Conservation (phyloP, 2,888 invertebrate genomes). For the Eupithecia inturbata region DNA sequence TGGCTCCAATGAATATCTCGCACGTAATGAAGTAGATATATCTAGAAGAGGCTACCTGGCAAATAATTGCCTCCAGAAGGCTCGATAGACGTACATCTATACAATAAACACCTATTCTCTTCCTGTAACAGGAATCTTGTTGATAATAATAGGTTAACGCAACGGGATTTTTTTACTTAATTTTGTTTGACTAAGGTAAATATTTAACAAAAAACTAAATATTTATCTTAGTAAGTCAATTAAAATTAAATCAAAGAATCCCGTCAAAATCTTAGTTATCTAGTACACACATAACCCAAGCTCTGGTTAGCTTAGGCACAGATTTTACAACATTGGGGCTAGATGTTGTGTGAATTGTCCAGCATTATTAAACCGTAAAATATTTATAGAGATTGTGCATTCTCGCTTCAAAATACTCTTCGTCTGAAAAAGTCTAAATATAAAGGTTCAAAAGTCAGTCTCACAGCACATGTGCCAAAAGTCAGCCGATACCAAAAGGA, state of each 20-base stretch:
- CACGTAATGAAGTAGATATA: neutral
- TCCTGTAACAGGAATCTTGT: neutral
- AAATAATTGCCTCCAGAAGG: neutral
- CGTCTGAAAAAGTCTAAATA: conserved; percentile 22
- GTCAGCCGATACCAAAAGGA: conserved; percentile 27
- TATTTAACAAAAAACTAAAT: too few relatives aligned
- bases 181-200: too few relatives aligned
- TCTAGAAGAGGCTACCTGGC: neutral
- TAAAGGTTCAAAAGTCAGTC: conserved; percentile 18
- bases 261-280: too few relatives aligned
- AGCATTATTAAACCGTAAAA: neutral
- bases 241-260: too few relatives aligned
- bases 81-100: neutral
- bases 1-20: conserved; percentile 1
- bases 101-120: neutral
- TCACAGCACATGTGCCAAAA: conserved; percentile 17
- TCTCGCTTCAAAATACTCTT: neutral
- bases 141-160: neutral
- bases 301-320: neutral
- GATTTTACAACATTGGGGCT: too few relatives aligned
- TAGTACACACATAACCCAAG: neutral
- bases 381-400: neutral
- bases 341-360: neutral
- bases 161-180: neutral
- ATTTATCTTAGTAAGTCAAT: too few relatives aligned